These are phyloP conservation scores for Apodemus agrarius DNA, from an alignment of 2,797 vertebrate species.

Conservation along the genomic window DNA sequence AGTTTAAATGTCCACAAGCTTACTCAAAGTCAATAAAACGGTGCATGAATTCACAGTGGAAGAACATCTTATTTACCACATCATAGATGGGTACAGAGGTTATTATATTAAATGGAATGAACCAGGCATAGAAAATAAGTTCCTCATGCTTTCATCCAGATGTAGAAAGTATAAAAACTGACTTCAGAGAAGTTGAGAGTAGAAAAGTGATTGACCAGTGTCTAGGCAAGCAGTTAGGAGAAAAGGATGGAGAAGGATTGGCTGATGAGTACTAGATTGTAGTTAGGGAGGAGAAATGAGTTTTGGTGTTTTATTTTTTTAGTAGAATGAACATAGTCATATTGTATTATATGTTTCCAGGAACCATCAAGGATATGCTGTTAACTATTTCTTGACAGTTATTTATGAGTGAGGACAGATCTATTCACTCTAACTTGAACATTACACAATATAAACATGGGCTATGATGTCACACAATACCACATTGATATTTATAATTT, in stretches of 20 bases:
- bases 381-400: not conserved
- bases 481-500: not conserved
- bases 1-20: not conserved
- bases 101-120: not conserved
- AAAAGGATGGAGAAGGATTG: not conserved
- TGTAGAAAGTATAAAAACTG: not conserved
- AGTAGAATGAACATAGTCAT: not conserved
- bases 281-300: not conserved
- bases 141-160: too few relatives aligned
- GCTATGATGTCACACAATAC: not conserved
- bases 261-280: not conserved
- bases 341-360: not conserved
- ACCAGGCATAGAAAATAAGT: too few relatives aligned
- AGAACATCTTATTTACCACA: not conserved
- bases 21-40: not conserved
- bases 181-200: not conserved
- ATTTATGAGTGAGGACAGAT: not conserved
- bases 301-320: not conserved
- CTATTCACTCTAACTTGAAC: not conserved
- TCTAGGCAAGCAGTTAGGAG: not conserved
- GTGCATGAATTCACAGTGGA: too few relatives aligned
- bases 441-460: too few relatives aligned
- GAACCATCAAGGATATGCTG: not conserved
- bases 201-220: not conserved
- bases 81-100: not conserved